phyloP scores from a whole-genome alignment of 2,113 vertebrate species.

The Mugil cephalus region DNA sequence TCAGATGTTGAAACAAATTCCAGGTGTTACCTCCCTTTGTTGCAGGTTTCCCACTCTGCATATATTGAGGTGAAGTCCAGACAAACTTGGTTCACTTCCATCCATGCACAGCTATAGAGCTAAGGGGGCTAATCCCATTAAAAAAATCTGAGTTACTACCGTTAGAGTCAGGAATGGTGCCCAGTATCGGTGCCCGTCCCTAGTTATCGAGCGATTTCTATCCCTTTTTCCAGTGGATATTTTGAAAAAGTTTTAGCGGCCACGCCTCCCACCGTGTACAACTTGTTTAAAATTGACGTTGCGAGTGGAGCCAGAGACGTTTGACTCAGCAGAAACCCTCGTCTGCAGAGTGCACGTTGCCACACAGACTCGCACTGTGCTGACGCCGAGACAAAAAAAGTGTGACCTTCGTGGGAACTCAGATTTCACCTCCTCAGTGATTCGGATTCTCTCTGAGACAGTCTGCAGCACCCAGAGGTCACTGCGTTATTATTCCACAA shows the following conservation, averaged over 20 bases:
- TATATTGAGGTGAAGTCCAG: too few species aligned
- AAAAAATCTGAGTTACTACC: too few species aligned
- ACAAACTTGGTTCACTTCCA: too few species aligned
- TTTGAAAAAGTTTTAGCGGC: background rate
- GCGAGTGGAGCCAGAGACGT: background rate
- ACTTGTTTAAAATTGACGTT: conserved; percentile 10
- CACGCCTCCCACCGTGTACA: background rate
- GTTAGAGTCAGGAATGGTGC: too few species aligned
- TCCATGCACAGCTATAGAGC: too few species aligned
- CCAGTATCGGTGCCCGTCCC: too few species aligned
- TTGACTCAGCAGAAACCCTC: conserved; percentile 55
- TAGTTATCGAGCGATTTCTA: background rate
- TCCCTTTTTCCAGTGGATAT: background rate
- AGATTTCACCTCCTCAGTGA: conserved; percentile 80
- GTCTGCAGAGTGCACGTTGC: conserved; percentile 27
- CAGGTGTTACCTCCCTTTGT: too few species aligned
- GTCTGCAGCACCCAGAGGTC: conserved; percentile 60
- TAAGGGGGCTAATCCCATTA: too few species aligned
- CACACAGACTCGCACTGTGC: conserved; percentile 43
- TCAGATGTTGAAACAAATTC: too few species aligned
- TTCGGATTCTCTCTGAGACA: conserved; percentile 57
- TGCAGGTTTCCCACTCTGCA: too few species aligned
- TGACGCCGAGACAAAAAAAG: conserved; percentile 65
- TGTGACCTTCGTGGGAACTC: conserved; percentile 69
- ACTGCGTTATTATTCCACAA: conserved; percentile 34